A percentile compares a stretch with the other conserved stretches of the same genome.
Evolutionary conservation across 2,113 vertebrate species (phyloP).

Genomic region (Cynocephalus volans): DNA sequence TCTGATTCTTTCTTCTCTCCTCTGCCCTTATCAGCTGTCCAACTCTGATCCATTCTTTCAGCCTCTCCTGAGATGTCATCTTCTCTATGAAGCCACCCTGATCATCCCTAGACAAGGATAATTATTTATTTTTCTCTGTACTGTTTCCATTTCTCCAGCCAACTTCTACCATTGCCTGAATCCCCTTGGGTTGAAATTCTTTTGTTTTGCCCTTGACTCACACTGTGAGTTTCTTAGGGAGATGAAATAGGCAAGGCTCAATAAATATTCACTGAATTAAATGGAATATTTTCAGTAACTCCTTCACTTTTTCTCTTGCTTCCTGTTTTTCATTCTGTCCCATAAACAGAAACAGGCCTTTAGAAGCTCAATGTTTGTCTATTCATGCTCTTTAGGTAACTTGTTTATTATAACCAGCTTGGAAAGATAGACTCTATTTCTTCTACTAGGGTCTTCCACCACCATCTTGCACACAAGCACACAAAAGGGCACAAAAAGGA

Average conservation of each 20-base stretch:
- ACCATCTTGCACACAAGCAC: background rate
- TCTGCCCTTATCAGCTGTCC: background rate
- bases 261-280: background rate
- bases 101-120: background rate
- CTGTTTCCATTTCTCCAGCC: background rate
- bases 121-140: background rate
- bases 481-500: background rate
- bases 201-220: background rate
- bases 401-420: background rate
- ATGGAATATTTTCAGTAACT: background rate
- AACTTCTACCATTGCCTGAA: background rate
- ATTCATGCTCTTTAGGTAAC: background rate
- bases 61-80: background rate
- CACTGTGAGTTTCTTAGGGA: background rate
- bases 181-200: background rate
- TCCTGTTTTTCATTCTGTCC: background rate
- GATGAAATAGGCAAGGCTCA: background rate
- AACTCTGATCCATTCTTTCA: background rate
- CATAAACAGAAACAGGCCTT: background rate
- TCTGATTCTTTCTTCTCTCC: background rate
- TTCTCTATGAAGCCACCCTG: background rate
- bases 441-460: background rate
- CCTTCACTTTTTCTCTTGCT: background rate
- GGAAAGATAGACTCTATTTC: background rate
- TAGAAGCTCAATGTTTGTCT: background rate